Conservation (phyloP, 1,140 invertebrate genomes). For the Arion vulgaris region DNA sequence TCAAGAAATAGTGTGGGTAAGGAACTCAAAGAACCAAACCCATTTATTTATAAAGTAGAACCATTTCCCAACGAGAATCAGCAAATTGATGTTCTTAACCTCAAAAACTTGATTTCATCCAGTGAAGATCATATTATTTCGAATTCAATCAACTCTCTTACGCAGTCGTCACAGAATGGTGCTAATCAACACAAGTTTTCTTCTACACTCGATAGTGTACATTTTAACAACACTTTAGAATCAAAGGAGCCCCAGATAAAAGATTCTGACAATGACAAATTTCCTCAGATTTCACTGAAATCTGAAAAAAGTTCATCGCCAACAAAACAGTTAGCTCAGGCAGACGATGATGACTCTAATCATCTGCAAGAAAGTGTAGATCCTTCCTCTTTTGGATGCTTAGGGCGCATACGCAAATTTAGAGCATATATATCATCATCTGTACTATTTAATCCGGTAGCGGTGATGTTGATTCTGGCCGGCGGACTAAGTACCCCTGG, state of each 20-base stretch:
- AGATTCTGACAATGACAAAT: neutral
- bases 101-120: neutral
- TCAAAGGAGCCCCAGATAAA: too few relatives aligned
- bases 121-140: neutral
- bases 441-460: neutral
- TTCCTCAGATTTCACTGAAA: neutral
- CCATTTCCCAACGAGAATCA: neutral
- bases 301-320: neutral
- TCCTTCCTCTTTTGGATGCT: neutral
- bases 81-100: neutral
- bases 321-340: neutral
- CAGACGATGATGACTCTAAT: neutral
- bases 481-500: neutral
- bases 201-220: too few relatives aligned
- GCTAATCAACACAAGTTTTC: too few relatives aligned
- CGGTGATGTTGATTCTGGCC: slow-evolving; percentile 12
- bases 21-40: neutral
- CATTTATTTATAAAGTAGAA: neutral
- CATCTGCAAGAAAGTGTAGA: neutral
- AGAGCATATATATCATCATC: neutral
- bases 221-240: too few relatives aligned
- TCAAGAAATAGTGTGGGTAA: neutral
- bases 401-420: neutral
- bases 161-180: neutral
- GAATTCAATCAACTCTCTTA: neutral